A percentile compares a stretch with the other conserved stretches of the same genome.
Evolutionary conservation across 2,888 invertebrate species (phyloP).

Genomic region (Asteroscopus sphinx): DNA sequence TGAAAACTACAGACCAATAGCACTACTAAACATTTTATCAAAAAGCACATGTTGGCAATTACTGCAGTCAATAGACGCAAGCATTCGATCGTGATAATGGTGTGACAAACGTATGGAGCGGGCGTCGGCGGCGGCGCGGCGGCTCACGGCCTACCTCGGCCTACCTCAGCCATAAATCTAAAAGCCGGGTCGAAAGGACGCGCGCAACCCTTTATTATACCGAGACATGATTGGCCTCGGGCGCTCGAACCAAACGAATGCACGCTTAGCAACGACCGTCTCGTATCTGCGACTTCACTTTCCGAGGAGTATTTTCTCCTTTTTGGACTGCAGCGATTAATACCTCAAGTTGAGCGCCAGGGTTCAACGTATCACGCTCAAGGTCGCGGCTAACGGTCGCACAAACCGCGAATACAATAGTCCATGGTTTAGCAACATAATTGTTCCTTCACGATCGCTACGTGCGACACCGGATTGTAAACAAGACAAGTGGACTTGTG

Average conservation of each 20-base stretch:
- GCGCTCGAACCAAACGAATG: constrained; percentile 83
- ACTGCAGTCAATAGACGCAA: constrained; percentile 64
- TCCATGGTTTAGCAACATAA: constrained; percentile 69
- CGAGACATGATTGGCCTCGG: constrained; percentile 87
- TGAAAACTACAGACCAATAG: too few species aligned
- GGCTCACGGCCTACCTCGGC: constrained; percentile 69
- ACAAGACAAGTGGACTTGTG: constrained; percentile 63
- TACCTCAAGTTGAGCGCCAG: constrained; percentile 61
- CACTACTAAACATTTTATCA: too few species aligned
- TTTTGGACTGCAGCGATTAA: constrained; percentile 70
- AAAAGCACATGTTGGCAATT: constrained; percentile 75
- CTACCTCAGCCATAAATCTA: constrained; percentile 82
- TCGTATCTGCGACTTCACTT: constrained; percentile 77
- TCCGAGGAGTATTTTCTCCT: constrained; percentile 64
- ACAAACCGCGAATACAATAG: constrained; percentile 65
- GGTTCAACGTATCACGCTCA: constrained; percentile 73
- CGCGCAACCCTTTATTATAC: constrained; percentile 86
- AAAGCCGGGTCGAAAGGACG: constrained; percentile 78
- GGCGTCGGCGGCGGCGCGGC: constrained; percentile 76
- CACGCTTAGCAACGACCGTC: constrained; percentile 80
- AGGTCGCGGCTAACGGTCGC: constrained; percentile 66
- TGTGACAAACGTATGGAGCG: constrained; percentile 82
- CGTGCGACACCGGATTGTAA: constrained; percentile 74
- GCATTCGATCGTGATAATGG: constrained; percentile 76
- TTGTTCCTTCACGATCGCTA: constrained; percentile 63